A percentile compares a stretch with the other conserved stretches of the same genome.
Evolutionary conservation across 2,113 vertebrate genomes (phyloP).

Genomic region (Neotoma lepida): DNA sequence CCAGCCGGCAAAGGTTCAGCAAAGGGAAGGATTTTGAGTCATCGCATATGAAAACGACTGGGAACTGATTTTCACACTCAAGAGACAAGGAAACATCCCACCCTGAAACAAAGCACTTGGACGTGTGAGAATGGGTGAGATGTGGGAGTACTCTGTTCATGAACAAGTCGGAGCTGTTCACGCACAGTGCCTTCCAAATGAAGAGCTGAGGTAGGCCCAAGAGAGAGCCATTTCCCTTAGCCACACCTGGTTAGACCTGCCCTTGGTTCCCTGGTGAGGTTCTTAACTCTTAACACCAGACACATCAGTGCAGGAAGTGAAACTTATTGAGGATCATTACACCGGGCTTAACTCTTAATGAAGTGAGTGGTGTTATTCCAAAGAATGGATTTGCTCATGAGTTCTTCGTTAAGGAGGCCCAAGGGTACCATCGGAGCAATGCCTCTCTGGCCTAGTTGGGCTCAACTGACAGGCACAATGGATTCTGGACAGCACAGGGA

Average conservation of each 20-base stretch:
- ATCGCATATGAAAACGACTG: neutral
- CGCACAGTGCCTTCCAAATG: neutral
- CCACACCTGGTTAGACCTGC: neutral
- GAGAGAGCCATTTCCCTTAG: neutral
- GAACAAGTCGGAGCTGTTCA: neutral
- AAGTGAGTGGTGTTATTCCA: neutral
- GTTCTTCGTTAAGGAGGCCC: neutral
- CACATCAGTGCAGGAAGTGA: neutral
- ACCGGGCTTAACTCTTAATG: neutral
- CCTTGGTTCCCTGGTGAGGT: neutral
- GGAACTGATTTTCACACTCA: neutral
- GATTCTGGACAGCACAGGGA: too few relatives aligned
- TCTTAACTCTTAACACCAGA: neutral
- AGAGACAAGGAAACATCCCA: neutral
- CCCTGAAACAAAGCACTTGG: neutral
- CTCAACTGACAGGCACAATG: neutral
- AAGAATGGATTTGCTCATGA: neutral
- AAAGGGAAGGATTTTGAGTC: too few relatives aligned
- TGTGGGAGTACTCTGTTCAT: neutral
- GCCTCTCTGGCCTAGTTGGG: neutral
- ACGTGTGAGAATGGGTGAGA: fast-evolving
- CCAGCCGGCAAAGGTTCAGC: neutral
- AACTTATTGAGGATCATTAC: neutral
- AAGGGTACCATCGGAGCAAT: neutral
- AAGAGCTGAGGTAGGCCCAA: neutral